A percentile compares a stretch with the other conserved stretches of the same genome.
Conservation (phyloP, 2,888 invertebrate species). For the Pycnomerus fuliginosus region DNA sequence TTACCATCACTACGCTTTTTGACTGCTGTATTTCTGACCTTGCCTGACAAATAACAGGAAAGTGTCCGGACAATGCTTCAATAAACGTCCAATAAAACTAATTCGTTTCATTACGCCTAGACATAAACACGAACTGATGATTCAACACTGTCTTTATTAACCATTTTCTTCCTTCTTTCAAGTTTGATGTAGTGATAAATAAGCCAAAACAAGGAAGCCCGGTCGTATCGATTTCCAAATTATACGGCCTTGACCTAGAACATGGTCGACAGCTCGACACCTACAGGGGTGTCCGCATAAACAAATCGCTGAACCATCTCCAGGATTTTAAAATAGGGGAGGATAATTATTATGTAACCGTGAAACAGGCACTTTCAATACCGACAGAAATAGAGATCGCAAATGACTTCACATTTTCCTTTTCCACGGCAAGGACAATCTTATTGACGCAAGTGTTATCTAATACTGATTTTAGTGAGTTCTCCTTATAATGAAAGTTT, state of each 20-base stretch:
- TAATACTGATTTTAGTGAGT: too few relatives aligned
- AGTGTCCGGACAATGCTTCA: constrained; percentile 33
- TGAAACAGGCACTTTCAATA: too few relatives aligned
- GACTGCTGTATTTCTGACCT: constrained; percentile 36
- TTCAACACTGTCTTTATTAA: neutral
- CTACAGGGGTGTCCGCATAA: constrained; percentile 2
- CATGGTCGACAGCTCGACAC: constrained; percentile 2
- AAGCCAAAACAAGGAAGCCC: constrained; percentile 23
- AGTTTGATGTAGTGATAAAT: constrained; percentile 12
- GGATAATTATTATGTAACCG: too few relatives aligned
- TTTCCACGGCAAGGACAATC: too few relatives aligned
- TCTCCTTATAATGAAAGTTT: too few relatives aligned
- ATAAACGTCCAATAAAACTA: constrained; percentile 28
- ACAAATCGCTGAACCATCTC: too few relatives aligned
- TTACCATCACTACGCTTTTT: constrained; percentile 21
- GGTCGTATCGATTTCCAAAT: constrained; percentile 22
- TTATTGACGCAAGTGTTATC: too few relatives aligned
- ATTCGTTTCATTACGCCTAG: constrained; percentile 16
- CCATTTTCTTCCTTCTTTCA: constrained; percentile 1
- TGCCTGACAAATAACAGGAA: constrained; percentile 34
- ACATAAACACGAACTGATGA: constrained; percentile 1
- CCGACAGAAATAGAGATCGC: too few relatives aligned
- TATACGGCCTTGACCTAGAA: constrained; percentile 28
- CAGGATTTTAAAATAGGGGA: too few relatives aligned
- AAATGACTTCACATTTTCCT: too few relatives aligned